phyloP scores from a whole-genome alignment of 2,888 invertebrate species.

The Ophraella communa region DNA sequence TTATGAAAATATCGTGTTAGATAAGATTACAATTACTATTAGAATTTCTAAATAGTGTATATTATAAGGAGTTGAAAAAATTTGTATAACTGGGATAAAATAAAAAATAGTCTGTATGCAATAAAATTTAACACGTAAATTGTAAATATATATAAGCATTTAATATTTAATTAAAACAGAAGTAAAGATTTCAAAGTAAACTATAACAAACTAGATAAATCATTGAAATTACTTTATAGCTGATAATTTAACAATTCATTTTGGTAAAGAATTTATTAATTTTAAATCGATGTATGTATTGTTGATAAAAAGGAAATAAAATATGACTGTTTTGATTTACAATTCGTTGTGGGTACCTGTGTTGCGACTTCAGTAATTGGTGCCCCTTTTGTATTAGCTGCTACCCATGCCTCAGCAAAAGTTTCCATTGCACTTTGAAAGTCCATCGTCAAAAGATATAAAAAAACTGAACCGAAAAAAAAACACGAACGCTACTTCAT shows the following conservation, averaged over 20 bases:
- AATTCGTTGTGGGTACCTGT: constrained; percentile 63
- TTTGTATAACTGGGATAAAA: too few relatives aligned
- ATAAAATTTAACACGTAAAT: too few relatives aligned
- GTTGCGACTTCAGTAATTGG: constrained; percentile 66
- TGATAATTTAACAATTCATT: too few relatives aligned
- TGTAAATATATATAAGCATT: too few relatives aligned
- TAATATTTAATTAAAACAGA: too few relatives aligned
- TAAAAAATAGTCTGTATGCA: too few relatives aligned
- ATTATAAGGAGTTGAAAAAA: too few relatives aligned
- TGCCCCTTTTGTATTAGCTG: constrained; percentile 80
- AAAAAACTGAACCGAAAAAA: constrained; percentile 28
- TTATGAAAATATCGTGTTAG: not conserved
- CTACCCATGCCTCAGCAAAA: constrained; percentile 97
- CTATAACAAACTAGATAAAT: too few relatives aligned
- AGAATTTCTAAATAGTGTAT: not conserved
- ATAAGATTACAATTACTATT: too few relatives aligned
- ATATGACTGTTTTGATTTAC: not conserved
- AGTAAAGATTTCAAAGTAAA: too few relatives aligned
- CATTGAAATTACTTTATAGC: too few relatives aligned
- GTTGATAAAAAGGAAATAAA: not conserved
- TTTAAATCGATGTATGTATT: too few relatives aligned
- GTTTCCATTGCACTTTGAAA: constrained; percentile 99
- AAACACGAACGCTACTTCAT: constrained; percentile 35
- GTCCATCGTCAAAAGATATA: constrained; percentile 73
- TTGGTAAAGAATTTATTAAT: not conserved